Base-by-base conservation (phyloP, 2,888 invertebrate genomes). In the Nudaria mundana region DNA sequence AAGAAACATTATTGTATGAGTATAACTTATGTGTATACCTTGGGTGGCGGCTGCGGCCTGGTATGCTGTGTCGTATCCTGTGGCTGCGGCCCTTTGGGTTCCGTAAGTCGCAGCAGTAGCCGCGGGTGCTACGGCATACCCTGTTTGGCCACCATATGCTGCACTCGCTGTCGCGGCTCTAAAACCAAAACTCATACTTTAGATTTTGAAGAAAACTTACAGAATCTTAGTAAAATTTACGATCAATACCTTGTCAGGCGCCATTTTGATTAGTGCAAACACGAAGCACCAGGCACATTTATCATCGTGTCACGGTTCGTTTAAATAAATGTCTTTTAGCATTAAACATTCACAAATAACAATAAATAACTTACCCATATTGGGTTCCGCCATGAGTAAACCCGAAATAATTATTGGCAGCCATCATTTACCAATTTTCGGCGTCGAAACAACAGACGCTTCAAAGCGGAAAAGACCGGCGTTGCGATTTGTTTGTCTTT, bases 351-450 rank as follows among this genome's bases (percentile, higher is more conserved):
- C 26, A 25, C 8, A 7, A 24, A 46, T 34, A 42, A 42, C 40
- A 24, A 39, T 53, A 56, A 47, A 52, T 52, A 59, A 89, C 93
- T 91, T 90, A 95, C 94, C 94, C 95, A 83, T 96, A 96, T 91
- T 97, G 97, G 74, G 96, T 95, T 82, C 96, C 96, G 76, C 96
- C 95, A 85, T 97, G 96, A 74, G 96, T 95, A 92, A 97, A 97
- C 79, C 96, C 96, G 87, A 96, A 96, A 91, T 97, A 97, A 92
- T 97, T 97, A 91, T 97, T 97, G 87, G 96, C 93, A 88, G 95
- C 95, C 95, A 95, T 94, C 80, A 81, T 88, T 83, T 74, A 87
- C 81, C 71, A 78, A 79, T 80, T 79, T 76, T 83, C 78, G 77
- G 74, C 78, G 69, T 71, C 68, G 76, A 82, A 82, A 81, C 72